Percentiles rank a stretch among this genome's conserved stretches.
These are phyloP conservation scores for Scylla paramamosain DNA, from an alignment of 1,140 invertebrate species.

Conservation along the genomic window DNA sequence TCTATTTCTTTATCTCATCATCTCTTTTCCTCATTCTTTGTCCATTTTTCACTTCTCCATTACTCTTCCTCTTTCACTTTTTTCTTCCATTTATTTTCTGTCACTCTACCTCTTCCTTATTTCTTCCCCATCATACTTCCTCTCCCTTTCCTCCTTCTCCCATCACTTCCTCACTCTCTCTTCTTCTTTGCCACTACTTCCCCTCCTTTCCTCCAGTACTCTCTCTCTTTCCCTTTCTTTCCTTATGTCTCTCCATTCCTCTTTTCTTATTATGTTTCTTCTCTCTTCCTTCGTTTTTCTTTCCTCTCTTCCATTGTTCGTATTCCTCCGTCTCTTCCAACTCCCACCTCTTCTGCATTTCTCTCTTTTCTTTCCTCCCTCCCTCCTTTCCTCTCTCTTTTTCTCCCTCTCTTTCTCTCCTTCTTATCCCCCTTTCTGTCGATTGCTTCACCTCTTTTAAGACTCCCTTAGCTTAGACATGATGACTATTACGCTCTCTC, in stretches of 20 bases:
- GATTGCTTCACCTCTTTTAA: too few species aligned
- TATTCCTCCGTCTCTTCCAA: background rate
- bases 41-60: too few species aligned
- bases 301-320: background rate
- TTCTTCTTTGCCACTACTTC: too few species aligned
- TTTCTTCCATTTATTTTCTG: too few species aligned
- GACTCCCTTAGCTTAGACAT: too few species aligned
- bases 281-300: too few species aligned
- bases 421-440: background rate
- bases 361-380: background rate
- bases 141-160: background rate
- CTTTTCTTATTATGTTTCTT: background rate
- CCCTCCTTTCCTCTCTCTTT: background rate
- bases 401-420: background rate
- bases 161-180: background rate
- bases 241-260: background rate
- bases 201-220: background rate
- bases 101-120: background rate
- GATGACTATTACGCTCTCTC: background rate
- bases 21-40: too few species aligned
- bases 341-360: background rate
- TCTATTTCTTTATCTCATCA: too few species aligned
- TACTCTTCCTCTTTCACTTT: too few species aligned
- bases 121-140: background rate
- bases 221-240: background rate